Evolutionary conservation across 2,888 invertebrate genomes (phyloP), one percentile per base, ranked within the genome.

Genomic region (Zaprionus lineosus): DNA sequence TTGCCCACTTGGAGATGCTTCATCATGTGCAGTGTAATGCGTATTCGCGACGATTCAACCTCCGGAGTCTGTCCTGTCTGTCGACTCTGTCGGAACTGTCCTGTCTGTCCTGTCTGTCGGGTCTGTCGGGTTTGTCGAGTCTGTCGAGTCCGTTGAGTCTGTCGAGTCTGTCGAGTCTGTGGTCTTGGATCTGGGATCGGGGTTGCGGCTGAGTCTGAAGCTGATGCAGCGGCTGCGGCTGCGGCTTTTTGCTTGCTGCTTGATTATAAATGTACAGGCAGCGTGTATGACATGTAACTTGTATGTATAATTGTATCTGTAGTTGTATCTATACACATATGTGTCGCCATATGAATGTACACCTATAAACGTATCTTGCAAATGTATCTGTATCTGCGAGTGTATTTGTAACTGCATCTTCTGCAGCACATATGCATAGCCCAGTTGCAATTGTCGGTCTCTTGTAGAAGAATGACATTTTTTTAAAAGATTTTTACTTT

Each of bases 181-280:
- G 29, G 46, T 12, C 3, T 18, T 18, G 12, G 11, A 28, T 7
- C 21, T 44, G 33, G 21, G 9, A 9, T 21, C 6, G 39, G 26
- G 12, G 18, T 16, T 34, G 24, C 18, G 31, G 28, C n/a, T 24
- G n/a, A n/a, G n/a, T n/a, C n/a, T n/a, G n/a, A n/a, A n/a, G n/a
- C n/a, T n/a, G n/a, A n/a, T 34, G 68, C 24, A 28, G 41, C 9
- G 14, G 7, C 11, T 3, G n/a, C n/a, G 16, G 29, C 33, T 12
- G 37, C 29, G 26, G 41, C 43, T 43, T 26, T 67, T 36, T 74
- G 79, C 58, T 63, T 51, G 72, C 79, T 31, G 77, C 78, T 78
- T 79, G 83, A 84, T 79, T 82, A 82, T 78, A 84, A 78, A 79
- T 79, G 85, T 72, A 69, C 56, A 52, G 61, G 57, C 69, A 74